Percentiles rank a stretch among this genome's conserved stretches.
phyloP scores from a whole-genome alignment of 1,140 invertebrate species.

The Sitodiplosis mosellana region DNA sequence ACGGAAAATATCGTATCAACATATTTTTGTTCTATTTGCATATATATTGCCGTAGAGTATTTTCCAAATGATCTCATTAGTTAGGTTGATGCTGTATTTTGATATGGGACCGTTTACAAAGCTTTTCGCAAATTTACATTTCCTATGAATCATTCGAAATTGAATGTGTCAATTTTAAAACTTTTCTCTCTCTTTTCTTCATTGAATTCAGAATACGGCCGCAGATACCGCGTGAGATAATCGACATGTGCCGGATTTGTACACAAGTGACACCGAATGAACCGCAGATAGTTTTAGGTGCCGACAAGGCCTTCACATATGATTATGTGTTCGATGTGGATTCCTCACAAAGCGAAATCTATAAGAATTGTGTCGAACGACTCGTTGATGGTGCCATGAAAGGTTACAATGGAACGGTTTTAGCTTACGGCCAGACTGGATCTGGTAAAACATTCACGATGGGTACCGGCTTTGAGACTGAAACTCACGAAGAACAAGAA shows the following conservation, averaged over 20 bases:
- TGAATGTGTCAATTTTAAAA: neutral
- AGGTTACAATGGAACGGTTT: conserved; percentile 87
- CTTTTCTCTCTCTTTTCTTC: neutral
- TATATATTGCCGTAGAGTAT: neutral
- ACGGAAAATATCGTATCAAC: no score
- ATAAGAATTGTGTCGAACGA: conserved; percentile 64
- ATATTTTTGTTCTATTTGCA: no score
- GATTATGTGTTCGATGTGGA: conserved; percentile 83
- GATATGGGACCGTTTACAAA: neutral
- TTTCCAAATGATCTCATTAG: neutral
- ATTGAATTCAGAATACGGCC: conserved; percentile 68
- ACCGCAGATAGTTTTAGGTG: conserved; percentile 81
- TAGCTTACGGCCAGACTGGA: conserved; percentile 94
- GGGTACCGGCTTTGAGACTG: conserved; percentile 92
- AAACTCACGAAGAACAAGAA: conserved; percentile 42
- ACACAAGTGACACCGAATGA: conserved; percentile 72
- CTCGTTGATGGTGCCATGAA: conserved; percentile 78
- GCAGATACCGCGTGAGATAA: conserved; percentile 76
- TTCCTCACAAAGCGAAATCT: conserved; percentile 55
- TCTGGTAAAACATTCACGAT: conserved; percentile 97
- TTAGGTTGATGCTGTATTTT: neutral
- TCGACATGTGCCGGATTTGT: conserved; percentile 89
- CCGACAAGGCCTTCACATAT: conserved; percentile 92
- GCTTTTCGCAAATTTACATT: neutral
- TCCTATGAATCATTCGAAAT: neutral